A percentile compares a stretch with the other conserved stretches of the same genome.
phyloP scores from a whole-genome alignment of 2,113 vertebrate species.

The Pseudopipra pipra region DNA sequence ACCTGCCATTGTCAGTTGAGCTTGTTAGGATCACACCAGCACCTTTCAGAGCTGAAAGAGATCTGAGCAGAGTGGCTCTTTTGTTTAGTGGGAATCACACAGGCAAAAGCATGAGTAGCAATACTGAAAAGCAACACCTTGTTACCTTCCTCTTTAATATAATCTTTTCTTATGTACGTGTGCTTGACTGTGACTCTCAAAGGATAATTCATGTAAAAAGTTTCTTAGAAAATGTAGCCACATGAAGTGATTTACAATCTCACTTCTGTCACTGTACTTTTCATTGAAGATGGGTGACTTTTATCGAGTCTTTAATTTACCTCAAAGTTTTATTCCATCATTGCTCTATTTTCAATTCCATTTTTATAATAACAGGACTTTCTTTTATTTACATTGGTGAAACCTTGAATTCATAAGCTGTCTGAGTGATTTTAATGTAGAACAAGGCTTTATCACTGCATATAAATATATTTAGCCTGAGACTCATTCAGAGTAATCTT shows the following conservation, averaged over 20 bases:
- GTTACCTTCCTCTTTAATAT: slow-evolving; percentile 1
- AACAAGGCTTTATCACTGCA: slow-evolving; percentile 42
- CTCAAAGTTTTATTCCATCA: slow-evolving; percentile 39
- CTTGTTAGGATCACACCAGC: background rate
- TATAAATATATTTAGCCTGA: slow-evolving; percentile 59
- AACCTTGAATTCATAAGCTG: slow-evolving; percentile 45
- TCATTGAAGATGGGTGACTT: slow-evolving; percentile 3
- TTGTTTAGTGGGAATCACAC: background rate
- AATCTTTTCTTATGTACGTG: background rate
- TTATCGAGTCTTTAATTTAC: slow-evolving; percentile 24
- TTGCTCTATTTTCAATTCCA: slow-evolving; percentile 24
- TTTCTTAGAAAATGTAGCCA: background rate
- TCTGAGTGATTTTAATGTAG: slow-evolving; percentile 38
- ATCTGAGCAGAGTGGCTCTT: background rate
- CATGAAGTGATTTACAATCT: background rate
- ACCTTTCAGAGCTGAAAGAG: background rate
- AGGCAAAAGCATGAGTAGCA: background rate
- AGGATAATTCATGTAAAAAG: slow-evolving; percentile 16
- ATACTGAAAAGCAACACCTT: background rate
- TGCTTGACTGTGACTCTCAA: slow-evolving; percentile 12
- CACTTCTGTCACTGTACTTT: background rate
- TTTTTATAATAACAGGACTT: slow-evolving; percentile 23
- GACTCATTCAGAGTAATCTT: slow-evolving; percentile 37
- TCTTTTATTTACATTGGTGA: slow-evolving; percentile 53
- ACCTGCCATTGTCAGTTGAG: background rate